These are phyloP conservation scores for Hydractinia echinata DNA, from an alignment of 30 jellyfish, hydroid and myxozoan genomes.

Conservation along the genomic window DNA sequence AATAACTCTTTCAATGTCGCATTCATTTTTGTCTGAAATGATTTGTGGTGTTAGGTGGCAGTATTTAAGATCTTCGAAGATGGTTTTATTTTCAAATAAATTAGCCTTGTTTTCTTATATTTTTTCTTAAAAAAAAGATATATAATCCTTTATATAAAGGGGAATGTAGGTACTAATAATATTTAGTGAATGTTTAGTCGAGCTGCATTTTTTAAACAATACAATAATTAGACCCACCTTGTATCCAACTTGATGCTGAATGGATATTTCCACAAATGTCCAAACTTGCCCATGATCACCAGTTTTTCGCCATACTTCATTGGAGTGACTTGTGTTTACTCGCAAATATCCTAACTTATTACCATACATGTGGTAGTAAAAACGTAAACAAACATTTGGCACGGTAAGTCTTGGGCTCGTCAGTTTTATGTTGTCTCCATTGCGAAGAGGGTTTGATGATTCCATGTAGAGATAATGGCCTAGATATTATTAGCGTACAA, in stretches of 20 bases:
- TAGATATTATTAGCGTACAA: background rate
- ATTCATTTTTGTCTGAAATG: too few species aligned
- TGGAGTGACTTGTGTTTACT: background rate
- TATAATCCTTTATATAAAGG: too few species aligned
- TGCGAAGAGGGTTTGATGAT: background rate
- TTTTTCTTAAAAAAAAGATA: too few species aligned
- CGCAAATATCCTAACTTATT: background rate
- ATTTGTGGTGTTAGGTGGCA: too few species aligned
- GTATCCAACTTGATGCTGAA: background rate
- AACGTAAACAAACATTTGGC: background rate
- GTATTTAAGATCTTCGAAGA: too few species aligned
- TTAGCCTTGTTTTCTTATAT: too few species aligned
- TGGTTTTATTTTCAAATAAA: too few species aligned
- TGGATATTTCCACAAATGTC: background rate
- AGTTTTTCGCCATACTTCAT: conserved; percentile 18
- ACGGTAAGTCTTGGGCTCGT: background rate
- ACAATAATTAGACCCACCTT: background rate
- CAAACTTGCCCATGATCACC: conserved; percentile 2
- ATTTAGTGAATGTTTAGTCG: too few species aligned
- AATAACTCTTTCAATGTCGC: too few species aligned
- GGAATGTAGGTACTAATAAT: too few species aligned
- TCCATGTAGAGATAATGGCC: background rate
- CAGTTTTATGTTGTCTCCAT: background rate
- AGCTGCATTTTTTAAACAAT: too few species aligned
- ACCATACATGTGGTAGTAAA: conserved; percentile 1